phyloP scores from a whole-genome alignment of 2,113 vertebrate species.

The Rhinogobius similis region DNA sequence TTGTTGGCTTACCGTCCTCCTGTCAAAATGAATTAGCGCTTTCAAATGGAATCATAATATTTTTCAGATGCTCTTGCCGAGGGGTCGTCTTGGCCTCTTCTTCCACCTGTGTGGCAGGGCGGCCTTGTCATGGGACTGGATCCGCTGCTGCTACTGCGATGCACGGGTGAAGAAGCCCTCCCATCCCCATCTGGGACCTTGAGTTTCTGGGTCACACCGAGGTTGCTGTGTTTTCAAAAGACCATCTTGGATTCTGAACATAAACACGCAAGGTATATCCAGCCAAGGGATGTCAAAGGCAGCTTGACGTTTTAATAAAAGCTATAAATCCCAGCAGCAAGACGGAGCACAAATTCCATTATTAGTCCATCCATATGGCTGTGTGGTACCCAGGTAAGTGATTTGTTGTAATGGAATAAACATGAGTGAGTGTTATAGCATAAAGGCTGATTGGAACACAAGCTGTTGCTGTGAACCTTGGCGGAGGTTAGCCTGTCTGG shows the following conservation, averaged over 20 bases:
- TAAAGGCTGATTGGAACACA: constrained; percentile 59
- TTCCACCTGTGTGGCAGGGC: constrained; percentile 68
- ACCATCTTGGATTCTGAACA: constrained; percentile 20
- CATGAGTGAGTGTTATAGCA: constrained; percentile 45
- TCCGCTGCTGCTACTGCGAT: constrained; percentile 22
- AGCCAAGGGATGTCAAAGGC: constrained; percentile 35
- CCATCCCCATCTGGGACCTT: constrained; percentile 32
- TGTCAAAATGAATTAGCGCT: constrained; percentile 64
- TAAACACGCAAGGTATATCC: constrained; percentile 47
- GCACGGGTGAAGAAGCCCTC: constrained; percentile 37
- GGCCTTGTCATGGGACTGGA: constrained; percentile 38
- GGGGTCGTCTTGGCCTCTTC: constrained; percentile 10
- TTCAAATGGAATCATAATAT: constrained; percentile 55
- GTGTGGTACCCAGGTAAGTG: constrained; percentile 50
- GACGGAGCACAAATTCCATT: constrained; percentile 44
- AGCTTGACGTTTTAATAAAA: constrained; percentile 43
- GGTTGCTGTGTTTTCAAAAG: constrained; percentile 17
- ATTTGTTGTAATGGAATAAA: constrained; percentile 71
- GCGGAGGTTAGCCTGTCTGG: constrained; percentile 54
- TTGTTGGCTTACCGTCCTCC: constrained; percentile 33
- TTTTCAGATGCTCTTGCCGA: constrained; percentile 37
- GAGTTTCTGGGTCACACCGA: constrained; percentile 49
- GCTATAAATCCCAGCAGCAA: constrained; percentile 53
- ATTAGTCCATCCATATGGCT: constrained; percentile 60
- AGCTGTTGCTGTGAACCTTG: constrained; percentile 47